Evolutionary conservation across 2,113 vertebrate species (phyloP).

Genomic region (Rhinopomastus cyanomelas): DNA sequence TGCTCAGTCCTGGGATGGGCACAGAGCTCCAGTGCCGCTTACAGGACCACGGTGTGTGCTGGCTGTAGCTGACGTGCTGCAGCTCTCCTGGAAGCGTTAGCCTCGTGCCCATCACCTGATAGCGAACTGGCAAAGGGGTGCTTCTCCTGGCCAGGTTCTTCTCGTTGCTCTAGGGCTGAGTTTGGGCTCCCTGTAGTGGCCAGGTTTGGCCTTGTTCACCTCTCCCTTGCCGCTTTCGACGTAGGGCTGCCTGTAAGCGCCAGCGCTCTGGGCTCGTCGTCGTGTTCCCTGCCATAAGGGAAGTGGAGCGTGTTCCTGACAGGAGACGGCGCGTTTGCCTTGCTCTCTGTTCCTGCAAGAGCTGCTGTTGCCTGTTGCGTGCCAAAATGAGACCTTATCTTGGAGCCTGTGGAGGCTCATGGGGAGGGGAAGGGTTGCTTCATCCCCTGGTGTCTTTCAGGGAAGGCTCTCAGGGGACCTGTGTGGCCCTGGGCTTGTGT

Average conservation of each 20-base stretch:
- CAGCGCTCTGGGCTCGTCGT: neutral
- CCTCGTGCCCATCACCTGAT: neutral
- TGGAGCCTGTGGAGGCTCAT: neutral
- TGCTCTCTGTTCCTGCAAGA: neutral
- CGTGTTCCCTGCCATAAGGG: conserved; percentile 21
- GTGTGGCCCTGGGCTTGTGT: conserved; percentile 1
- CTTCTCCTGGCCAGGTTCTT: neutral
- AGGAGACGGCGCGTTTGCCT: neutral
- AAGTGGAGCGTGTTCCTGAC: conserved; percentile 17
- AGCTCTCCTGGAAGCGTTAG: neutral
- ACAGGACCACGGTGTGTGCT: accelerated
- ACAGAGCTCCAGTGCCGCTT: accelerated
- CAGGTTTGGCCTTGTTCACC: neutral
- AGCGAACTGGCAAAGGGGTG: neutral
- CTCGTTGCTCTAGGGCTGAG: neutral
- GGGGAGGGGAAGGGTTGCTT: neutral
- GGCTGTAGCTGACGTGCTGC: neutral
- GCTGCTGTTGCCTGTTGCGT: neutral
- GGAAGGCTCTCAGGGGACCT: conserved; percentile 10
- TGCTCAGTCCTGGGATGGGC: neutral
- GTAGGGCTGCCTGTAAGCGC: neutral
- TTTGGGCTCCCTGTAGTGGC: neutral
- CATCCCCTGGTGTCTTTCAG: neutral
- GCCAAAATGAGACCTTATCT: neutral
- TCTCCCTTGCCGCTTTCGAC: neutral